Conservation (phyloP, 2,113 vertebrate genomes). For the Sinocyclocheilus anophthalmus region DNA sequence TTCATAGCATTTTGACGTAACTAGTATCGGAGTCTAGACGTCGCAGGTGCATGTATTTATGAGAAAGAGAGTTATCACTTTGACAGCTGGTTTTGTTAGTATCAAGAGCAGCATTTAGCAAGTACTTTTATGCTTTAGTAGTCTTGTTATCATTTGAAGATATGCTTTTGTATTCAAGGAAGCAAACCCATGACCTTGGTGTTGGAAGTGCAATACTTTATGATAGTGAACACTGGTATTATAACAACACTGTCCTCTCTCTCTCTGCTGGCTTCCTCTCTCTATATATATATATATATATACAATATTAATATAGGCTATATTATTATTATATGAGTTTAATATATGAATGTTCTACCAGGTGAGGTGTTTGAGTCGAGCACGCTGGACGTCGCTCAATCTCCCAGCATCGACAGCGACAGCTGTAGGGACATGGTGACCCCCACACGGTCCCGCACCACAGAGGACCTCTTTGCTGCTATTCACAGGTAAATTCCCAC, state of each 20-base stretch:
- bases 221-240: not conserved
- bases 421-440: slow-evolving; percentile 77
- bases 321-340: not conserved
- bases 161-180: no score
- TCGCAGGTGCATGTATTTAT: slow-evolving; percentile 23
- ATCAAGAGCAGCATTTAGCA: not conserved
- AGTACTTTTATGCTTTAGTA: not conserved
- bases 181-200: not conserved
- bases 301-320: not conserved
- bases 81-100: not conserved
- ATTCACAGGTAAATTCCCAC: slow-evolving; percentile 89
- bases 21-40: not conserved
- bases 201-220: not conserved
- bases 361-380: slow-evolving; percentile 82
- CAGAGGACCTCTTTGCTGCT: slow-evolving; percentile 95
- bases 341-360: slow-evolving; percentile 56
- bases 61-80: not conserved
- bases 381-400: slow-evolving; percentile 65
- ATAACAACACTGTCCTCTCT: not conserved
- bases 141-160: not conserved
- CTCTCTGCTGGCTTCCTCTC: no score
- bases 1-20: not conserved
- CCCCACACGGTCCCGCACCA: slow-evolving; percentile 87
- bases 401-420: slow-evolving; percentile 69
- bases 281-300: not conserved